These are phyloP conservation scores for Myotis daubentonii DNA, from an alignment of 2,797 vertebrate genomes.

Conservation along the genomic window DNA sequence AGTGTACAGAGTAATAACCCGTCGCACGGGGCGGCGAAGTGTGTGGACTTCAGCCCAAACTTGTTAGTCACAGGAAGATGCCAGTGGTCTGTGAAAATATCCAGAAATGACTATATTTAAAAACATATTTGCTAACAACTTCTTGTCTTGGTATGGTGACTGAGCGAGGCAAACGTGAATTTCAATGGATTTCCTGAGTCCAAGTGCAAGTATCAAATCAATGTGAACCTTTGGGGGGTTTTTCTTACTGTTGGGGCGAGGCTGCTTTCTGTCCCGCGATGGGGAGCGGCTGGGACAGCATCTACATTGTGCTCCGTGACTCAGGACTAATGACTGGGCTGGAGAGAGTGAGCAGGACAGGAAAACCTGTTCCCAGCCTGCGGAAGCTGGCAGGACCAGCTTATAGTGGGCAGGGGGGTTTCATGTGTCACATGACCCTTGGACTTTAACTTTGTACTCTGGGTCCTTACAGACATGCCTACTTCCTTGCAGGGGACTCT, in stretches of 20 bases:
- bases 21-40: conserved; percentile 27
- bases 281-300: not conserved
- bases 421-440: not conserved
- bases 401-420: not conserved
- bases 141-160: not conserved
- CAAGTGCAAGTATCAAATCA: not conserved
- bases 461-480: not conserved
- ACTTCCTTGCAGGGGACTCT: not conserved
- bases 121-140: conserved; percentile 35
- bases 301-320: not conserved
- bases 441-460: not conserved
- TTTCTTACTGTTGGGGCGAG: not conserved
- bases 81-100: not conserved
- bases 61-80: not conserved
- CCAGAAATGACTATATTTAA: conserved; percentile 4
- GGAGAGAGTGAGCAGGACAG: not conserved
- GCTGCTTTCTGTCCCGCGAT: not conserved
- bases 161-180: not conserved
- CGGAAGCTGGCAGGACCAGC: not conserved
- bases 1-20: conserved; percentile 35
- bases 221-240: not conserved
- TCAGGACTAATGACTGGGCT: not conserved
- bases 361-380: not conserved
- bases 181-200: not conserved
- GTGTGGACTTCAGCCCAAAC: not conserved